phyloP scores from a whole-genome alignment of 2,888 invertebrate species.

The Xanthia icteritia region DNA sequence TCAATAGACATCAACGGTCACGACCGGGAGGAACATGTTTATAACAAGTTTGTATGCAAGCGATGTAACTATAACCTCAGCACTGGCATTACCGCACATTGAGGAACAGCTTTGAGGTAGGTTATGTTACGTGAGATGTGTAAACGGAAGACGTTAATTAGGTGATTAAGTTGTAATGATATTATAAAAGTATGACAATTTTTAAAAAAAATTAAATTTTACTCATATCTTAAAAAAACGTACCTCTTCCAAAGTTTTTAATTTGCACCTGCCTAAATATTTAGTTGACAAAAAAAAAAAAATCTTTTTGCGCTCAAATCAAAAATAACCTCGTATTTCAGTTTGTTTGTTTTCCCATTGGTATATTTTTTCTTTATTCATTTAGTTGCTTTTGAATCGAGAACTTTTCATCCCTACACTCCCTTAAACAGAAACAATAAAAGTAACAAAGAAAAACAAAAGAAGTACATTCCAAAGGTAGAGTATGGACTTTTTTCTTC shows the following conservation, averaged over 20 bases:
- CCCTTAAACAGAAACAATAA: neutral
- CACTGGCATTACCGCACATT: constrained; percentile 42
- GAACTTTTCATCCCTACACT: neutral
- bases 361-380: neutral
- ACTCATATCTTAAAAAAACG: too few species aligned
- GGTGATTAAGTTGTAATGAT: neutral
- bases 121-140: constrained; percentile 53
- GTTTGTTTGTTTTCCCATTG: neutral
- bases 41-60: constrained; percentile 55
- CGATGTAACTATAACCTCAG: constrained; percentile 35
- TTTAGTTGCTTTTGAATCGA: neutral
- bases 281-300: neutral
- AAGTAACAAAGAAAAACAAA: neutral
- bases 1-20: constrained; percentile 30
- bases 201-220: too few species aligned
- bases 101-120: constrained; percentile 65
- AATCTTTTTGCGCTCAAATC: neutral
- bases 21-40: constrained; percentile 9
- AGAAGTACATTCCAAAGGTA: constrained; percentile 8
- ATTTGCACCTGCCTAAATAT: neutral
- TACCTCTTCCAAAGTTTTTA: neutral
- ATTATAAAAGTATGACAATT: neutral
- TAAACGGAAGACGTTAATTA: neutral
- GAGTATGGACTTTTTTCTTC: neutral
- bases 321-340: neutral